phyloP scores from a whole-genome alignment of 2,888 invertebrate species.

The Agonopterix arenella region DNA sequence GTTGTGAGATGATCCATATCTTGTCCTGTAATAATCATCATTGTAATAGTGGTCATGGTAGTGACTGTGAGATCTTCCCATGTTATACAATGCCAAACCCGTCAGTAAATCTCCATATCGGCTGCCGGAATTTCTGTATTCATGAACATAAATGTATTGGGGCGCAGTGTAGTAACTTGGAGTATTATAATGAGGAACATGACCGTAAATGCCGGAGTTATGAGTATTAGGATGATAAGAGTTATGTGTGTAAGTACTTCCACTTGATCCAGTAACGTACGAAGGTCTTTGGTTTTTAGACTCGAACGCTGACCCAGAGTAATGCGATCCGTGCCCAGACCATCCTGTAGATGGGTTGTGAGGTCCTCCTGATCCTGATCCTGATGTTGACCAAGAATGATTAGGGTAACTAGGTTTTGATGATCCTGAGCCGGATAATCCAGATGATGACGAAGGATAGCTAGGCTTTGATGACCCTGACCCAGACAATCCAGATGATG shows the following conservation, averaged over 20 bases:
- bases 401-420: neutral
- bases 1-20: constrained; percentile 26
- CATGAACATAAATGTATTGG: constrained; percentile 52
- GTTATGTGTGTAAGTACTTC: neutral
- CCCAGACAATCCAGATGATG: constrained; percentile 10
- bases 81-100: constrained; percentile 57
- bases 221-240: constrained; percentile 7
- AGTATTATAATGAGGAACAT: constrained; percentile 10
- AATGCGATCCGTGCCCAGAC: constrained; percentile 13
- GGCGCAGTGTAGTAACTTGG: constrained; percentile 44
- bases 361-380: constrained; percentile 9
- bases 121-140: constrained; percentile 57
- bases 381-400: constrained; percentile 13
- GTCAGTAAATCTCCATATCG: constrained; percentile 56
- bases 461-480: constrained; percentile 6
- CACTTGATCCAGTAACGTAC: neutral
- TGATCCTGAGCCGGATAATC: constrained; percentile 3
- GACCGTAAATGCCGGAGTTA: constrained; percentile 4
- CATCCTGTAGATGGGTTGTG: constrained; percentile 11
- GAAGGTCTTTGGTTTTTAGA: constrained; percentile 8
- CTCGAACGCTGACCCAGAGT: constrained; percentile 19
- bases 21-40: constrained; percentile 55
- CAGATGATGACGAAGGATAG: constrained; percentile 2
- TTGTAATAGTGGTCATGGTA: constrained; percentile 53
- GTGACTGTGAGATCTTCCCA: constrained; percentile 54